A percentile compares a stretch with the other conserved stretches of the same genome.
These are phyloP conservation scores for Sarcophaga bullata DNA, from an alignment of 1,140 invertebrate species.

Conservation along the genomic window DNA sequence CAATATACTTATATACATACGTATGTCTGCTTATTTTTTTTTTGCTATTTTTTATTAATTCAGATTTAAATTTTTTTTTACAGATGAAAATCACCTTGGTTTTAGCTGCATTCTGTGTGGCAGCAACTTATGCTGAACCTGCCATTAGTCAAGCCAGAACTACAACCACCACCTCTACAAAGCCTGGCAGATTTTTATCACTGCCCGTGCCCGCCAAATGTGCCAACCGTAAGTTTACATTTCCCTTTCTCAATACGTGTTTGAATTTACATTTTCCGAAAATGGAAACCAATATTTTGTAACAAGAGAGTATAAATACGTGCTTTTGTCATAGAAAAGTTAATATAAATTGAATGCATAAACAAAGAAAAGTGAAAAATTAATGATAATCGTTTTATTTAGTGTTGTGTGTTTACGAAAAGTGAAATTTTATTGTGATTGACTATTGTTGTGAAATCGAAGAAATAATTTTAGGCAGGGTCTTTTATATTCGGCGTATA, in stretches of 20 bases:
- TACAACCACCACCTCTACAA: slow-evolving; percentile 62
- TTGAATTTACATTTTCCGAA: background rate
- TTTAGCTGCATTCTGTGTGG: slow-evolving; percentile 64
- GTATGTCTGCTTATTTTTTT: too few species aligned
- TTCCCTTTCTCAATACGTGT: background rate
- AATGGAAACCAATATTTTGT: background rate
- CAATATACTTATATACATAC: too few species aligned
- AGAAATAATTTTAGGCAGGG: background rate
- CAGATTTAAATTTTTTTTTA: slow-evolving; percentile 45
- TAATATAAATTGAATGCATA: too few species aligned
- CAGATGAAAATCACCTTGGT: slow-evolving; percentile 65
- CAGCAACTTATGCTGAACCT: slow-evolving; percentile 58
- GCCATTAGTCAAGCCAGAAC: slow-evolving; percentile 58
- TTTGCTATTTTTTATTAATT: slow-evolving; percentile 5
- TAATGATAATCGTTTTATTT: background rate
- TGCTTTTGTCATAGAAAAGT: too few species aligned
- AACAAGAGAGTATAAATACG: background rate
- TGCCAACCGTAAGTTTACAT: slow-evolving; percentile 77
- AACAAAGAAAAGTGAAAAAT: slow-evolving; percentile 1
- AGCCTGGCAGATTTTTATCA: slow-evolving; percentile 78
- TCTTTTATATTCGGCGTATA: background rate
- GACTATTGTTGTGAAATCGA: background rate
- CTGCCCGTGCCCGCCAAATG: slow-evolving; percentile 83
- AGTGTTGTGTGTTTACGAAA: background rate
- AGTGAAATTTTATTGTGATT: slow-evolving; percentile 5